Conservation (phyloP, 30 jellyfish, hydroid and myxozoan genomes). For the Cassiopea xamachana region DNA sequence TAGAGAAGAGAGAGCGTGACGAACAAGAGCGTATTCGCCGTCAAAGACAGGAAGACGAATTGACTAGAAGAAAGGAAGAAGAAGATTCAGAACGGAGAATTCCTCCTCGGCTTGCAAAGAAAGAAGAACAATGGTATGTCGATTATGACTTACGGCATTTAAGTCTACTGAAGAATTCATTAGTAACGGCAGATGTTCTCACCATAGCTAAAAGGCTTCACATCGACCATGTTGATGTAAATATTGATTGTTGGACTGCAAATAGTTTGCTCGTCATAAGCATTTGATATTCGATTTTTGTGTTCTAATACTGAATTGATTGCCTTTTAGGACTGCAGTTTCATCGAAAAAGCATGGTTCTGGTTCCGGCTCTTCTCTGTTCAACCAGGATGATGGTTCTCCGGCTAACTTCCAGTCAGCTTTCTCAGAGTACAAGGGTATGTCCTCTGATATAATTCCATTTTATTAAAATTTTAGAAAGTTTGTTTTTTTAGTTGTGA, state of each 20-base stretch:
- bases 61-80: constrained; percentile 23
- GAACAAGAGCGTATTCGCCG: constrained; percentile 64
- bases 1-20: constrained; percentile 53
- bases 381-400: not conserved
- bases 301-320: not conserved
- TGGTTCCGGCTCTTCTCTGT: constrained; percentile 3
- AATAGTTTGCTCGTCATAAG: no score
- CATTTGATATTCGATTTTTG: no score
- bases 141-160: not conserved
- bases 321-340: not conserved
- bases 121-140: constrained; percentile 45
- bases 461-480: no score
- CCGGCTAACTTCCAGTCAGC: constrained; percentile 16
- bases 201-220: no score
- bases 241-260: no score
- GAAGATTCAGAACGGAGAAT: not conserved
- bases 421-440: constrained; percentile 47
- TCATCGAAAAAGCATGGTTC: not conserved
- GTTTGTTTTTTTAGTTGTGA: not conserved
- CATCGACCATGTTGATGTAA: no score
- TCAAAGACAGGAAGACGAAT: constrained; percentile 54
- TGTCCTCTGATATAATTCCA: not conserved
- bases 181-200: no score
- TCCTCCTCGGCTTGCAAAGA: constrained; percentile 1
- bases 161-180: no score